Evolutionary conservation across 1,140 invertebrate genomes (phyloP).

Genomic region (Pogonognathellus flavescens): DNA sequence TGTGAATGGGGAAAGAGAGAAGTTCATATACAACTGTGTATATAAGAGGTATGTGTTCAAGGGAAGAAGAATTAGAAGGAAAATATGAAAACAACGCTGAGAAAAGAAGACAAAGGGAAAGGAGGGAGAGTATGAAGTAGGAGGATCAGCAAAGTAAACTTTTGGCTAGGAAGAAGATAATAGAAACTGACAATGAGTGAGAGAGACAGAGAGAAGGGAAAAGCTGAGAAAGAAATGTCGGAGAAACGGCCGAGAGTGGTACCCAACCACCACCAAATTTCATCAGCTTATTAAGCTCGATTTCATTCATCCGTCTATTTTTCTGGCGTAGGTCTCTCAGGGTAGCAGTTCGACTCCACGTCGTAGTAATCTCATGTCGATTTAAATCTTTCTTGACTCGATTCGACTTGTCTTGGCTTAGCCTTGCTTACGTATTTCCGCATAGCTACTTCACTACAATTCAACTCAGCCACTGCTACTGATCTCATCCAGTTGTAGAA

Average conservation of each 20-base stretch:
- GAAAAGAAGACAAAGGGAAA: background rate
- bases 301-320: constrained; percentile 43
- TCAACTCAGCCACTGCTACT: background rate
- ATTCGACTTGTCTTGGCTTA: constrained; percentile 37
- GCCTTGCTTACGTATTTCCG: constrained; percentile 5
- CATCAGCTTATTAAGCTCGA: constrained; percentile 49
- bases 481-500: background rate
- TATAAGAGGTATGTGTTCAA: background rate
- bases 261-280: constrained; percentile 47
- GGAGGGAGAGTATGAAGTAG: background rate
- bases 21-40: no score
- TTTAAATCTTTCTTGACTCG: constrained; percentile 36
- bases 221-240: constrained; percentile 26
- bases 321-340: background rate
- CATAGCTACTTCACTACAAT: background rate
- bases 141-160: constrained; percentile 44
- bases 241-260: constrained; percentile 23
- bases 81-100: background rate
- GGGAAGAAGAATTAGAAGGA: background rate
- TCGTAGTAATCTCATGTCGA: constrained; percentile 35
- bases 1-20: no score
- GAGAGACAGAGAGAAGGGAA: constrained; percentile 37
- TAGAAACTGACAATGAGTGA: constrained; percentile 40
- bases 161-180: constrained; percentile 40
- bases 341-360: background rate